Base-by-base conservation (phyloP, 2,888 invertebrate genomes). In the Nomada flava region DNA sequence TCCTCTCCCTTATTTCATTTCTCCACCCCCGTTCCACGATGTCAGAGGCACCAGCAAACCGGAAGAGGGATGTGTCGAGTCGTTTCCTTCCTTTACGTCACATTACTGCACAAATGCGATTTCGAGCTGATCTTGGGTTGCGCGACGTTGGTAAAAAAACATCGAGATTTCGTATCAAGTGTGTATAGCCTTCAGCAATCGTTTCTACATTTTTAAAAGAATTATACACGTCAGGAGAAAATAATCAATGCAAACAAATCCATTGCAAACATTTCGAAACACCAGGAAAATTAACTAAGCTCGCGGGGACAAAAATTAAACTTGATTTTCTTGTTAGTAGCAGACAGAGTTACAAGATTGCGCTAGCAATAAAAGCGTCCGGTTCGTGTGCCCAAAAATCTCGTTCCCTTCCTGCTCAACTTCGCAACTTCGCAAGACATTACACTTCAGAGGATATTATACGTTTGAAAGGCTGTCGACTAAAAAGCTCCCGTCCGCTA, bases 1-100 rank as follows among this genome's bases (percentile, higher is more conserved):
- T 26, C 62, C n/a, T 23, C 62, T 67, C 36, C 47, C 60, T 76
- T 76, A 70, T 76, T 76, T 62, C 36, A 36, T 36, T 36, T 53
- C 53, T 29, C 62, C 11, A 2, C 18, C 29, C 29, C 18, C 59
- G 13, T 23, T 10, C 15, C 26, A 5, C 42, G 20, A 3, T 42
- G 62, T 62, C 42, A 42, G 5, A 13, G 36, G 11, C 62, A 42
- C 13, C 62, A 29, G 36, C 10, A n/a, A 5, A 36, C 36, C 36
- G 36, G 7, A 36, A 36, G 36, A 36, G 13, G 5, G 26, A 13
- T 23, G 59, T 29, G 60, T 4, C n/a, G n/a, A 18, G n/a, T 36
- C 18, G 36, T 36, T 36, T 36, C 15, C 29, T 57, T 57, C 55
- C 13, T 2, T 23, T 26, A 5, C 15, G 5, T 26, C 57, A 7